Evolutionary conservation across 64 coral and sea anemone species (phyloP), one percentile per base, ranked within the genome.

Genomic region (Montipora cactus): DNA sequence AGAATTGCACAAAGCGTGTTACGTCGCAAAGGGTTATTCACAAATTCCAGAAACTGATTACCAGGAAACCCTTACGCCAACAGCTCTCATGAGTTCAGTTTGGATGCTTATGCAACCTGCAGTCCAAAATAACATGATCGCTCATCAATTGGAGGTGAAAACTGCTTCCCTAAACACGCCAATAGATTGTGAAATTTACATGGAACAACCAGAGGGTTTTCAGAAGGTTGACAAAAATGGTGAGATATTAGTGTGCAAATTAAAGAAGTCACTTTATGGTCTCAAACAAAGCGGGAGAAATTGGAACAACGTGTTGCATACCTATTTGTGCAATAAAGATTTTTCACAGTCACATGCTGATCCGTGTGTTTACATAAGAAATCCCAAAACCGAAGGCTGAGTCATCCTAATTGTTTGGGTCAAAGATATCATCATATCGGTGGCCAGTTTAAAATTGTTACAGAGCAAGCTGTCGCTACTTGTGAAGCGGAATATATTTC

Each of bases 401-500:
- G 47, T 81, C 16, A 57, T 53, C 20, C 47, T 59, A 19, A 81
- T 81, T n/a, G 44, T 52, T 49, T 81, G 44, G 79, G 79, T 28
- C 52, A 4, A 81, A 8, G 18, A 55, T 55, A 55, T 55, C 52
- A 55, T 55, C 52, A 55, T 3, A 55, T 55, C 52, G 52, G 9
- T 0, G 2, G 9, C 52, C 52, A 55, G 52, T 55, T 55, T 9
- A 55, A 55, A 55, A 55, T 55, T 55, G 52, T 55, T 55, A 55
- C 2, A 55, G 52, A 55, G 52, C 52, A 9, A 47, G 62, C 82
- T 49, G 49, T 71, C 7, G 67, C 82, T 86, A 69, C 82, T 51
- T 86, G 82, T 86, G 62, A 86, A 49, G 82, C 82, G 23, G 82
- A 86, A 49, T 86, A 86, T 58, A 86, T 86, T 47, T 67, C 61